Percentiles rank a stretch among this genome's conserved stretches.
These are phyloP conservation scores for Dichetophora obliterata DNA, from an alignment of 2,888 invertebrate genomes.

Conservation along the genomic window DNA sequence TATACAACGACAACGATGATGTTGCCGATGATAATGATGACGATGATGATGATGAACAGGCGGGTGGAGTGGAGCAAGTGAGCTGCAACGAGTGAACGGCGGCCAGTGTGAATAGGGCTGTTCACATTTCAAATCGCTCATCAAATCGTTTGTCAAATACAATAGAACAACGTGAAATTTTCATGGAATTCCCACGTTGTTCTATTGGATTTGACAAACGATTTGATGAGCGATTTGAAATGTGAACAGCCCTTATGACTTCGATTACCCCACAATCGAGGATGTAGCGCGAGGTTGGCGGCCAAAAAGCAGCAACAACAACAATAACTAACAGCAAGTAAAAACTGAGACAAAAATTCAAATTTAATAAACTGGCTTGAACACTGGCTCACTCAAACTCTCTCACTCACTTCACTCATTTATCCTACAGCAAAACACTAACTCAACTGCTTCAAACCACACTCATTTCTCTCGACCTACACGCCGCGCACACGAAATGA, in stretches of 20 bases:
- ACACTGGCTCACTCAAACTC: background rate
- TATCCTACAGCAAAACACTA: background rate
- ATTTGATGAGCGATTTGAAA: no score
- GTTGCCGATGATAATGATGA: background rate
- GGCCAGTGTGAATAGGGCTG: conserved; percentile 66
- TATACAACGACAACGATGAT: background rate
- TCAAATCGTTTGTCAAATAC: no score
- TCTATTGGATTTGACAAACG: no score
- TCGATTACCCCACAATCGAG: conserved; percentile 67
- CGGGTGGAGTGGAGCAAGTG: background rate
- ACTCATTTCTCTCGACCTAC: background rate
- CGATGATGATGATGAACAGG: background rate
- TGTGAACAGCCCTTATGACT: no score
- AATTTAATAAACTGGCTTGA: conserved; percentile 14
- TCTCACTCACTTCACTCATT: conserved; percentile 1
- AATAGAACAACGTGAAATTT: no score
- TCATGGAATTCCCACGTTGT: no score
- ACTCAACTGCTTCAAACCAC: background rate
- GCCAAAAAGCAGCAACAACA: conserved; percentile 48
- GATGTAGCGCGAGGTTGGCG: conserved; percentile 65
- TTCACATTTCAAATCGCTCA: no score
- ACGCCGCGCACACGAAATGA: conserved; percentile 29
- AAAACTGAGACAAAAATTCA: conserved; percentile 16
- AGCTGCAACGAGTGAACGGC: background rate
- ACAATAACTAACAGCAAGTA: background rate